Conservation (phyloP, 2,797 vertebrate species). For the Xenopus petersii region DNA sequence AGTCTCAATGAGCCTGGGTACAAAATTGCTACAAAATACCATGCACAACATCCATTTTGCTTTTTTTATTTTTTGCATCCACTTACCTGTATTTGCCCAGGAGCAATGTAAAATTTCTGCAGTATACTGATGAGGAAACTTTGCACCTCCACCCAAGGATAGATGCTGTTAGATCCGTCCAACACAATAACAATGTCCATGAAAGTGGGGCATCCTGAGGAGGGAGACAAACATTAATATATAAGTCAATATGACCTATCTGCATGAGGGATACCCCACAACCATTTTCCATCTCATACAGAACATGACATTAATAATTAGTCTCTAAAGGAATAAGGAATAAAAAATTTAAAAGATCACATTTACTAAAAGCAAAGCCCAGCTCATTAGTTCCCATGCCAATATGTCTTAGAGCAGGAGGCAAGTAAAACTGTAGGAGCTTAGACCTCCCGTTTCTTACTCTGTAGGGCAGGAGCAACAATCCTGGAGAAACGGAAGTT, state of each 20-base stretch:
- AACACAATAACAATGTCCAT: constrained; percentile 98
- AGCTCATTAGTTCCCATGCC: too few species aligned
- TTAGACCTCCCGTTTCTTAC: constrained; percentile 63
- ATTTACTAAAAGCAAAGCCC: too few species aligned
- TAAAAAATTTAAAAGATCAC: too few species aligned
- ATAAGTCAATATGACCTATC: neutral
- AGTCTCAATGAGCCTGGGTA: neutral
- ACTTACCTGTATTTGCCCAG: constrained; percentile 93
- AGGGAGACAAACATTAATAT: constrained; percentile 12
- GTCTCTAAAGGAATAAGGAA: too few species aligned
- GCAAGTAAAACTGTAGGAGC: too few species aligned
- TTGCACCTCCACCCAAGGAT: constrained; percentile 96
- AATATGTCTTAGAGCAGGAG: too few species aligned
- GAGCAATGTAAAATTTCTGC: constrained; percentile 94
- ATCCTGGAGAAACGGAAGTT: constrained; percentile 95
- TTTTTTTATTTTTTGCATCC: neutral
- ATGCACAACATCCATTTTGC: neutral
- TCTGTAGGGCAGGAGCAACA: constrained; percentile 92
- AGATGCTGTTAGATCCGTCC: constrained; percentile 98
- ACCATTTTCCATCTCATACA: too few species aligned
- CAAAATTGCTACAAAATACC: neutral
- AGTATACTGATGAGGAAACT: constrained; percentile 97
- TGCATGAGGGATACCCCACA: too few species aligned
- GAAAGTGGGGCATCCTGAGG: constrained; percentile 91
- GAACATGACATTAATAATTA: too few species aligned